A percentile compares a stretch with the other conserved stretches of the same genome.
Conservation (phyloP, 2,888 invertebrate species). For the Drosophila demipolita region DNA sequence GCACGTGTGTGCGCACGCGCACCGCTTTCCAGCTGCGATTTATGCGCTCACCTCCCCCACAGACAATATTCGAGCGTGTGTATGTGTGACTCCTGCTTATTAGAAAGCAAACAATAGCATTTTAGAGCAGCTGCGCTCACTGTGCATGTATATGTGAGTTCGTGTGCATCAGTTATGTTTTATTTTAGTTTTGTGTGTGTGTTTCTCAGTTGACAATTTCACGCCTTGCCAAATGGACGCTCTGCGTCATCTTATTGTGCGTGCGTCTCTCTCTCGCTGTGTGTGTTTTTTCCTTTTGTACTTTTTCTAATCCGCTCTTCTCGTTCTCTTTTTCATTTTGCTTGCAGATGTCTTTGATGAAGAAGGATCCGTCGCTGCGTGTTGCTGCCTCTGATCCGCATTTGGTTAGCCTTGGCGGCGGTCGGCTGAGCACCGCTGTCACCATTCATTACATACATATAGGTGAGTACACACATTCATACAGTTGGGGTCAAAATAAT, state of each 20-base stretch:
- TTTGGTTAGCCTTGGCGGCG: constrained; percentile 95
- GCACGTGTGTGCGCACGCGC: background rate
- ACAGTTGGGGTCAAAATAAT: background rate
- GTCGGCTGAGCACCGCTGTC: constrained; percentile 95
- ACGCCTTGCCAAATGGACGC: constrained; percentile 60
- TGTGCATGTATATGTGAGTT: constrained; percentile 12
- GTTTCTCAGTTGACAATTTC: constrained; percentile 59
- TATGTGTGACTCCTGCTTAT: constrained; percentile 40
- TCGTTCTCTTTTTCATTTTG: constrained; percentile 21
- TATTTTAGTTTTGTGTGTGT: constrained; percentile 28
- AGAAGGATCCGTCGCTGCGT: constrained; percentile 86
- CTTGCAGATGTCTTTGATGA: constrained; percentile 85
- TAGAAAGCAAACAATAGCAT: constrained; percentile 46
- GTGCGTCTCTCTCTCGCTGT: background rate
- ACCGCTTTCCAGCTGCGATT: constrained; percentile 1
- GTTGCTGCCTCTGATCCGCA: constrained; percentile 94
- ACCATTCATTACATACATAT: constrained; percentile 95
- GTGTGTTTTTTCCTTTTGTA: background rate
- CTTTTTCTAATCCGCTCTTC: constrained; percentile 17
- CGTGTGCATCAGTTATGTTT: constrained; percentile 11
- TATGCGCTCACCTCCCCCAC: background rate
- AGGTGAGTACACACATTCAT: constrained; percentile 87
- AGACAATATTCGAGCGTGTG: constrained; percentile 1
- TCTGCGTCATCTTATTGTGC: constrained; percentile 27
- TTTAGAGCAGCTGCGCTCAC: constrained; percentile 52